These are phyloP conservation scores for Julus scanicus DNA, from an alignment of 2,888 invertebrate species.

Conservation along the genomic window DNA sequence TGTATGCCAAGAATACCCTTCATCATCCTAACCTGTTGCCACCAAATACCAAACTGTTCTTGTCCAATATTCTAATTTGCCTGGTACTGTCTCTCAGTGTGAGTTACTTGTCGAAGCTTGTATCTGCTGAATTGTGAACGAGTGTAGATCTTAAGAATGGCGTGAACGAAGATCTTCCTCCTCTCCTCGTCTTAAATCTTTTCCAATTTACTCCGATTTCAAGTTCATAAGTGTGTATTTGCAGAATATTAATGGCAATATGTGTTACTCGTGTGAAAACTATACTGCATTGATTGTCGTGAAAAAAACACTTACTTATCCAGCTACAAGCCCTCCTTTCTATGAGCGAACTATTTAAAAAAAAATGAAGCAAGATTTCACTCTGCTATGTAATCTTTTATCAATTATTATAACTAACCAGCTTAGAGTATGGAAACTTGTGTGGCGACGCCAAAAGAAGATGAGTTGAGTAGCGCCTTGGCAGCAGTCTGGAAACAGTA, in stretches of 20 bases:
- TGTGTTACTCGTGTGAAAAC: constrained; percentile 18
- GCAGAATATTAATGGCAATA: constrained; percentile 14
- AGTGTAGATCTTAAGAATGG: background rate
- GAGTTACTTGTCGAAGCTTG: background rate
- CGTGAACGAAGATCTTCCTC: background rate
- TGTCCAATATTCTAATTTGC: constrained; percentile 27
- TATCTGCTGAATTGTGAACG: background rate
- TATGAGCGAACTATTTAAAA: background rate
- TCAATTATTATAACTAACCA: background rate
- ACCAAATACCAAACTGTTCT: background rate
- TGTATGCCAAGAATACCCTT: background rate
- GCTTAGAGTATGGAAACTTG: background rate
- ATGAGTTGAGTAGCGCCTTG: background rate
- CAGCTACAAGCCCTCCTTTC: background rate
- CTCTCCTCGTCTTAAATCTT: background rate
- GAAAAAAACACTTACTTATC: constrained; percentile 11
- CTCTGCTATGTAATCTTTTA: background rate
- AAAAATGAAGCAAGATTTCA: background rate
- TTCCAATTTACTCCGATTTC: background rate
- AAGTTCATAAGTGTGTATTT: constrained; percentile 23
- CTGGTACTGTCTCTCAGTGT: background rate
- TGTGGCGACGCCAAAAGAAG: background rate
- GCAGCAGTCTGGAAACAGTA: background rate
- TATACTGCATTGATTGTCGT: constrained; percentile 24
- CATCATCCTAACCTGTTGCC: background rate